phyloP scores from a whole-genome alignment of 2,797 vertebrate species.

The Aldrovandia affinis region DNA sequence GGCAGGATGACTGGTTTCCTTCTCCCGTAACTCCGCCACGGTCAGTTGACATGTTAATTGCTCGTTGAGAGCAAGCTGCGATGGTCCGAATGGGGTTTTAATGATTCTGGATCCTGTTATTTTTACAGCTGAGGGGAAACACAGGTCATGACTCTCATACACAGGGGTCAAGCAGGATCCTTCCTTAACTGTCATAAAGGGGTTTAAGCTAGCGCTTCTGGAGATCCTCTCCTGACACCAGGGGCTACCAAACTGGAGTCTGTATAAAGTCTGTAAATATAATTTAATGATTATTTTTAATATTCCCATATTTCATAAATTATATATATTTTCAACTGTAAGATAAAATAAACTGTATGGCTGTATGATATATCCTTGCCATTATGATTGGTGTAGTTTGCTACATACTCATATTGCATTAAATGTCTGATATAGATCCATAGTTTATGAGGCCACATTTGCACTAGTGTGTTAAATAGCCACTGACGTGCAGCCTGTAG shows the following conservation, averaged over 20 bases:
- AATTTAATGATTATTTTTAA: no score
- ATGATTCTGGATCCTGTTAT: not conserved
- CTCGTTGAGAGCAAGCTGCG: not conserved
- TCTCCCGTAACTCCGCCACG: not conserved
- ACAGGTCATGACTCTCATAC: not conserved
- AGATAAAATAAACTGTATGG: no score
- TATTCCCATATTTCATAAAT: not conserved
- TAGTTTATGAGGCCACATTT: not conserved
- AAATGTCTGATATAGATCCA: not conserved
- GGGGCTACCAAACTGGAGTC: not conserved
- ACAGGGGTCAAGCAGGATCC: not conserved
- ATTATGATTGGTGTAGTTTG: not conserved
- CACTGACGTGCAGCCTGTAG: no score
- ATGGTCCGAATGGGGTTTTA: not conserved
- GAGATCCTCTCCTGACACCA: not conserved
- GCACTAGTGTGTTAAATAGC: not conserved
- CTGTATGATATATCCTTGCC: not conserved
- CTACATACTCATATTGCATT: not conserved
- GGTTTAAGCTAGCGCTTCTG: not conserved
- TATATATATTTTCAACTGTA: no score
- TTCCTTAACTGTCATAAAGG: not conserved
- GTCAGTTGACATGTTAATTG: not conserved
- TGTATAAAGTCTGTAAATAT: no score
- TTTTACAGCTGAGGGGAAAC: not conserved
- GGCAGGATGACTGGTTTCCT: not conserved